These are phyloP conservation scores for Saturnia japonica DNA, from an alignment of 2,888 invertebrate species.

Conservation along the genomic window DNA sequence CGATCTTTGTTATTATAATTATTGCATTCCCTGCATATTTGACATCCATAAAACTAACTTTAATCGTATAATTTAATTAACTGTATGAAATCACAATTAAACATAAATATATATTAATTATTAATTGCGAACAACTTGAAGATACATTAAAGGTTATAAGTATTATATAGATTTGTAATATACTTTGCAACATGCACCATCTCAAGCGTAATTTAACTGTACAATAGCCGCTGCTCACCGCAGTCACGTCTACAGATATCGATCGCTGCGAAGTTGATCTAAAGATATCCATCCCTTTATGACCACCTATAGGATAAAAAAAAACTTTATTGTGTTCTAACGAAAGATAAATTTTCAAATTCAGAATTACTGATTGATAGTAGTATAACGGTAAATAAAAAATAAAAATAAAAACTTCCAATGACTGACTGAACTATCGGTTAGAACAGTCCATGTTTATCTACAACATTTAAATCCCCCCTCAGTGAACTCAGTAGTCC, in stretches of 20 bases:
- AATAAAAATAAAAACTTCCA: no score
- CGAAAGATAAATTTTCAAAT: not conserved
- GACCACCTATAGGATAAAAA: not conserved
- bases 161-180: not conserved
- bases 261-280: conserved; percentile 2
- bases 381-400: not conserved
- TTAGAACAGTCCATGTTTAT: not conserved
- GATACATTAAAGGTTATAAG: not conserved
- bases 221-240: conserved; percentile 18
- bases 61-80: no score
- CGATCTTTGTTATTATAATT: no score
- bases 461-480: not conserved
- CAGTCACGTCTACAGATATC: conserved; percentile 26
- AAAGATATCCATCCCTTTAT: conserved; percentile 7
- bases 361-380: not conserved
- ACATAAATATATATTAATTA: no score
- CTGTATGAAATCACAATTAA: no score
- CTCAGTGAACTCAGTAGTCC: not conserved
- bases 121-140: no score
- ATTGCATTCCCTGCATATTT: no score
- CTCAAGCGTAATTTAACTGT: not conserved
- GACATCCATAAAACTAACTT: no score
- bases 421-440: no score
- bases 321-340: not conserved
- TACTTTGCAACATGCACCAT: not conserved